Percentiles rank a stretch among this genome's conserved stretches.
Conservation (phyloP, 2,113 vertebrate genomes). For the Oncorhynchus masou region DNA sequence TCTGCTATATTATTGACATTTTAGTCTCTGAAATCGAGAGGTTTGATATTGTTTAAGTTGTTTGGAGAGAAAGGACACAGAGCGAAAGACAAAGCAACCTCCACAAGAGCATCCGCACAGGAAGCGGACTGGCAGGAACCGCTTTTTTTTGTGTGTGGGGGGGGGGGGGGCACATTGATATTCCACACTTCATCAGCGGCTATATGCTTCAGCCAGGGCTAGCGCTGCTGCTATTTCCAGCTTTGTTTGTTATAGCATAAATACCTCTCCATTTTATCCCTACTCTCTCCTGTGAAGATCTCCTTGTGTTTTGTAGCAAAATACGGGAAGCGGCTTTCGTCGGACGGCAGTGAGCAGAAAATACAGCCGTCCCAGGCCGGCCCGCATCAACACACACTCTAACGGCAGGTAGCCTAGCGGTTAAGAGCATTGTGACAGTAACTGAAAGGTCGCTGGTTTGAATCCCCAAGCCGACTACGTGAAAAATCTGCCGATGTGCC, state of each 20-base stretch:
- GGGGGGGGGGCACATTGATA: constrained; percentile 20
- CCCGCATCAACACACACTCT: neutral
- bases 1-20: neutral
- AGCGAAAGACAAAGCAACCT: neutral
- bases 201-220: constrained; percentile 25
- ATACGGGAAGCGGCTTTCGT: constrained; percentile 22
- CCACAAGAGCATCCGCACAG: constrained; percentile 18
- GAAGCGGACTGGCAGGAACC: constrained; percentile 59
- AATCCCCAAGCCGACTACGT: no score
- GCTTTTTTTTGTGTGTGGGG: neutral
- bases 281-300: neutral
- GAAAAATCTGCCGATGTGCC: no score
- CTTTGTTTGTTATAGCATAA: constrained; percentile 32
- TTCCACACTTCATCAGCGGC: constrained; percentile 39
- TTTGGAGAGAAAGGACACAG: neutral
- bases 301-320: neutral
- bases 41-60: neutral
- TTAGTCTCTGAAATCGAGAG: neutral
- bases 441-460: no score
- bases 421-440: no score
- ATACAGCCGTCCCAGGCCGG: neutral
- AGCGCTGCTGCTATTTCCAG: constrained; percentile 8
- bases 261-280: constrained; percentile 11
- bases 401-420: no score
- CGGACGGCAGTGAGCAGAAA: neutral